These are phyloP conservation scores for Tinamus major DNA, from an alignment of 2,797 vertebrate genomes.

Conservation along the genomic window DNA sequence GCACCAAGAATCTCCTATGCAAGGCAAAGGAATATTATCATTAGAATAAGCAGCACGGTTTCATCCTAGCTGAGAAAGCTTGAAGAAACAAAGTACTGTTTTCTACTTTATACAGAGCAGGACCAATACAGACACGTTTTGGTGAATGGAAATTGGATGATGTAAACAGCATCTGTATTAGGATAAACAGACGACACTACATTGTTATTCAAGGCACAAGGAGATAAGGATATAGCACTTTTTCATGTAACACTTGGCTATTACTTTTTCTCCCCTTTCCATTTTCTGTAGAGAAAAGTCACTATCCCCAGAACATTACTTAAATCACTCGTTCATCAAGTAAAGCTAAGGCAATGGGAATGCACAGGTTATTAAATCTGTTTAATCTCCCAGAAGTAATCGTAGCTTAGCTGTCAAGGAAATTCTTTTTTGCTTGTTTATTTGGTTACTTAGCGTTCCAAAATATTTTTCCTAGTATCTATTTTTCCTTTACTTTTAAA, in stretches of 20 bases:
- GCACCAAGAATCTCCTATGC: conserved; percentile 92
- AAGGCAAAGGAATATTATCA: conserved; percentile 16
- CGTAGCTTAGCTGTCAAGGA: background rate
- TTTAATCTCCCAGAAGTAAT: background rate
- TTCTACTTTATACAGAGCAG: background rate
- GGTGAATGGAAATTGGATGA: background rate
- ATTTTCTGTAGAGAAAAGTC: rapidly evolving
- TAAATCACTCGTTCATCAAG: background rate
- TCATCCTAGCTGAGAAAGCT: background rate
- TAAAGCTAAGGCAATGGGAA: rapidly evolving
- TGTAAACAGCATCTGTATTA: background rate
- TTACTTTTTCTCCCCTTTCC: background rate
- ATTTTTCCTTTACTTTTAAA: rapidly evolving
- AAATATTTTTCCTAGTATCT: rapidly evolving
- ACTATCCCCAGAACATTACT: rapidly evolving
- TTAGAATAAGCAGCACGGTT: background rate
- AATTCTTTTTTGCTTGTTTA: background rate
- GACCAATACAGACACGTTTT: background rate
- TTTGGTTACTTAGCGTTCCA: background rate
- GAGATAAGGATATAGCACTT: background rate
- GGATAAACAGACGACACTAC: background rate
- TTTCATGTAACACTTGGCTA: background rate
- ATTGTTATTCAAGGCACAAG: background rate
- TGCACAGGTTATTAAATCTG: background rate
- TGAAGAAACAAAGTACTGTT: background rate